Conservation (phyloP, 2,797 vertebrate species). For the Erethizon dorsatum region DNA sequence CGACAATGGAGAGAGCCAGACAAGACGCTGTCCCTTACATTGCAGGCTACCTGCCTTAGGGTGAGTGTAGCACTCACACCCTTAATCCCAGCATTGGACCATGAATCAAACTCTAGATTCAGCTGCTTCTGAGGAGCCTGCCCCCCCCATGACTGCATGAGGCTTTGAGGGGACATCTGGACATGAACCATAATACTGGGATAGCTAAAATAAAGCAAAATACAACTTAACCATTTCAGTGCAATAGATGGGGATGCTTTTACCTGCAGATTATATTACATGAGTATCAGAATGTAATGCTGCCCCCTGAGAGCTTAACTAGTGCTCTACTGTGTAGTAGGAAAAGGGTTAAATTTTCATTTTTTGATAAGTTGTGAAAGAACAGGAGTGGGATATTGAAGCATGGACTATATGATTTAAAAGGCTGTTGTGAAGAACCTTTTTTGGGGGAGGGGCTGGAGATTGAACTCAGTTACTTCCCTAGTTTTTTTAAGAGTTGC, state of each 20-base stretch:
- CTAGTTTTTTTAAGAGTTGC: background rate
- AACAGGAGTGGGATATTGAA: too few species aligned
- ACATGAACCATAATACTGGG: too few species aligned
- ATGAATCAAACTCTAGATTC: too few species aligned
- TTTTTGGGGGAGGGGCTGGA: background rate
- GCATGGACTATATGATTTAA: background rate
- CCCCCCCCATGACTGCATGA: too few species aligned
- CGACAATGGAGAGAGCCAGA: too few species aligned
- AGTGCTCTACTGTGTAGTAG: background rate
- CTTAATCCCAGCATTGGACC: too few species aligned
- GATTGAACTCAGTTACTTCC: background rate
- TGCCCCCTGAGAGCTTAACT: background rate
- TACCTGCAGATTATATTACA: background rate
- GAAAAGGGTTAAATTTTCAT: background rate
- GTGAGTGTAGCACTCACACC: too few species aligned
- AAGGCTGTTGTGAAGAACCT: background rate
- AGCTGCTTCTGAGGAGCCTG: too few species aligned
- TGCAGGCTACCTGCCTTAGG: too few species aligned
- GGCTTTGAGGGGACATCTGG: too few species aligned
- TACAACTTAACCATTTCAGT: background rate
- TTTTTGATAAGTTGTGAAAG: too few species aligned
- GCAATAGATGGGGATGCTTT: background rate
- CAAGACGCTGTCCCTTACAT: too few species aligned
- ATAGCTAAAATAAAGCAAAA: background rate
- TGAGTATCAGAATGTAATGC: background rate